phyloP scores from a whole-genome alignment of 1,140 invertebrate species.

The Pentalonia nigronervosa region DNA sequence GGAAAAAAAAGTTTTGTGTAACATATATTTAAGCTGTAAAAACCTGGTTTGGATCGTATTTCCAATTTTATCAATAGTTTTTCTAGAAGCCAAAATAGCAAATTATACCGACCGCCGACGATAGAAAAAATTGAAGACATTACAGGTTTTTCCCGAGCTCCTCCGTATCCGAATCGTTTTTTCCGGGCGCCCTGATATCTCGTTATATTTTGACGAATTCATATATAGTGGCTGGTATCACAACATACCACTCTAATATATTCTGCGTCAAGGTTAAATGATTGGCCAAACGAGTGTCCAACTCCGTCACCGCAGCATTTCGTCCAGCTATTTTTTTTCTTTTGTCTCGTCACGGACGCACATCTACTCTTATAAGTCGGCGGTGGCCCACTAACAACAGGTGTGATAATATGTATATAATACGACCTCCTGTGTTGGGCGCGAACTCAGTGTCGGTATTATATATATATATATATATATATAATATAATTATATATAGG shows the following conservation, averaged over 20 bases:
- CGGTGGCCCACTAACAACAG: not conserved
- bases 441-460: not conserved
- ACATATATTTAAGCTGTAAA: not conserved
- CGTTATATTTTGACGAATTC: not conserved
- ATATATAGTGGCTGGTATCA: not conserved
- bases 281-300: not conserved
- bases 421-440: not conserved
- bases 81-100: not conserved
- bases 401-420: not conserved
- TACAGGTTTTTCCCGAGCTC: not conserved
- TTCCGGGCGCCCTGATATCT: not conserved
- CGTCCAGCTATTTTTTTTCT: not conserved
- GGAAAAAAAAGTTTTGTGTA: not conserved
- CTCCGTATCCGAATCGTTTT: not conserved
- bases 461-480: not conserved
- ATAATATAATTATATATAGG: not conserved
- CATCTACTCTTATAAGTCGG: not conserved
- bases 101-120: not conserved
- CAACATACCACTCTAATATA: not conserved
- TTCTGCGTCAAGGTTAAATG: not conserved
- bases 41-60: not conserved
- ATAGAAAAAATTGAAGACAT: not conserved
- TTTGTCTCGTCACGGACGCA: not conserved
- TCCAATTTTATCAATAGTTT: not conserved
- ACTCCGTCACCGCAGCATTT: not conserved